Conservation (phyloP, 2,113 vertebrate genomes). For the Seriola dumerili region DNA sequence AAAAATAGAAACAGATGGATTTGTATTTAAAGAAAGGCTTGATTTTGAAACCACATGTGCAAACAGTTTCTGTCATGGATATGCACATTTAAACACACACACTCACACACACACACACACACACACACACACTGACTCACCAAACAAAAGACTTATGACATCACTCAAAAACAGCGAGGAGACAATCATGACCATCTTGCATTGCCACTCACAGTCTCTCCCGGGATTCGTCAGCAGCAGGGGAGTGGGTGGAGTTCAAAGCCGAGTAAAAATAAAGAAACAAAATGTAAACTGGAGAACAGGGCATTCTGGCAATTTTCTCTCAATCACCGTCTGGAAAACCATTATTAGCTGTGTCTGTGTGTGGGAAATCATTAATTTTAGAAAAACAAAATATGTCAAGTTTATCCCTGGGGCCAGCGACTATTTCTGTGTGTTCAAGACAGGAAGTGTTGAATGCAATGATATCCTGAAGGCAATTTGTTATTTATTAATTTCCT, state of each 20-base stretch:
- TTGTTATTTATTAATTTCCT: slow-evolving; percentile 75
- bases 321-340: slow-evolving; percentile 64
- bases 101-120: neutral
- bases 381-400: slow-evolving; percentile 76
- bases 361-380: slow-evolving; percentile 71
- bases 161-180: slow-evolving; percentile 36
- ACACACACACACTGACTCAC: neutral
- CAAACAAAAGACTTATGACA: slow-evolving; percentile 37
- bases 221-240: slow-evolving; percentile 51
- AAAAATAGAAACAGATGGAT: slow-evolving; percentile 29
- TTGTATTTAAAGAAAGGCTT: neutral
- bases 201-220: slow-evolving; percentile 24
- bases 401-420: slow-evolving; percentile 72
- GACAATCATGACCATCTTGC: slow-evolving; percentile 51
- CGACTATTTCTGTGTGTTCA: slow-evolving; percentile 67
- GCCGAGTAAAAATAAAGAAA: slow-evolving; percentile 53
- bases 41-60: neutral
- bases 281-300: slow-evolving; percentile 57
- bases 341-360: slow-evolving; percentile 59
- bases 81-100: neutral
- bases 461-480: slow-evolving; percentile 65
- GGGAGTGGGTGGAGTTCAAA: slow-evolving; percentile 69
- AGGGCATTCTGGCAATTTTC: slow-evolving; percentile 58
- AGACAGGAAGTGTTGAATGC: slow-evolving; percentile 54
- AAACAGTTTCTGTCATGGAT: neutral